These are phyloP conservation scores for Crotalus helleri DNA, from an alignment of 2,113 vertebrate species.

Conservation along the genomic window DNA sequence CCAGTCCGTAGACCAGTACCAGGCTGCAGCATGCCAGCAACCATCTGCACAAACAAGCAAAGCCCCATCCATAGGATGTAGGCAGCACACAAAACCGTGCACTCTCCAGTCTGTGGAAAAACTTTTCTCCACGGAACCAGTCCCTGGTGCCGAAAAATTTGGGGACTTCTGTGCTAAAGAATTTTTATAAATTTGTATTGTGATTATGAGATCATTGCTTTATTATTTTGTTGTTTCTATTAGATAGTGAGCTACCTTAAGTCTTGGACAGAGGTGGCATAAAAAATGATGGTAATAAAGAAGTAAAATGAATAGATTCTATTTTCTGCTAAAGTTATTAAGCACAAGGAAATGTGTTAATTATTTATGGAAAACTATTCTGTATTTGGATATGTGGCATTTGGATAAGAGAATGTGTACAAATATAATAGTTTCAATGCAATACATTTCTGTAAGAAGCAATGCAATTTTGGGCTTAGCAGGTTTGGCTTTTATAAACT, in stretches of 20 bases:
- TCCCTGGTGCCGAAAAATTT: too few relatives aligned
- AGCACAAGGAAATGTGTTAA: neutral
- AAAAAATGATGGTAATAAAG: neutral
- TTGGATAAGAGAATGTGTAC: neutral
- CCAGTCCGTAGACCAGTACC: too few relatives aligned
- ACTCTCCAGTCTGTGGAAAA: too few relatives aligned
- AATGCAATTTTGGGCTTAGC: neutral
- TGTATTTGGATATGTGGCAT: neutral
- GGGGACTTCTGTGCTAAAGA: too few relatives aligned
- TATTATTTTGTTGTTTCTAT: neutral
- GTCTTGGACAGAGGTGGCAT: neutral
- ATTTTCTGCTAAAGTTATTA: neutral
- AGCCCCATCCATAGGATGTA: too few relatives aligned
- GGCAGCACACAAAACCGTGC: too few relatives aligned
- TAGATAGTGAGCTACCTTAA: neutral
- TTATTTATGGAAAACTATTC: neutral
- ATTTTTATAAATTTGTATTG: neutral
- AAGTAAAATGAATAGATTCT: neutral
- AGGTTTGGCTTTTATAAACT: neutral
- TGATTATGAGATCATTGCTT: neutral
- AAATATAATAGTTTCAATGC: neutral
- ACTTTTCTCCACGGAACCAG: too few relatives aligned
- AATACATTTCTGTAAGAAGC: neutral
- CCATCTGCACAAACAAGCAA: too few relatives aligned
- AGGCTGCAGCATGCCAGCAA: too few relatives aligned